Conservation (phyloP, 2,113 vertebrate genomes). For the Butorides virescens region DNA sequence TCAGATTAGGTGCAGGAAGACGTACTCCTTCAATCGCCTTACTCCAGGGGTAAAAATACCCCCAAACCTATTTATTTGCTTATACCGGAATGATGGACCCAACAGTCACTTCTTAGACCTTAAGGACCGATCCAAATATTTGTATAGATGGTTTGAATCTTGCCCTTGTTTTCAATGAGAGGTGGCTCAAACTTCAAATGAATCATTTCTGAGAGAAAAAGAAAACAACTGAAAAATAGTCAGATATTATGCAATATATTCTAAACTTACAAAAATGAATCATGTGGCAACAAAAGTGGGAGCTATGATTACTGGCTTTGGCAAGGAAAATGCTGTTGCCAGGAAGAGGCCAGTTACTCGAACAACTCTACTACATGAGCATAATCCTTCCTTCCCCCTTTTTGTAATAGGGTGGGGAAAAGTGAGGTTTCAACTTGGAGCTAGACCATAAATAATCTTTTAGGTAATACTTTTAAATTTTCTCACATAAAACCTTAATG, state of each 20-base stretch:
- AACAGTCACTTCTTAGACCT: neutral
- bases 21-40: neutral
- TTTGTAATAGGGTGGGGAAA: neutral
- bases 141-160: neutral
- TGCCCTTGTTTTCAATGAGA: neutral
- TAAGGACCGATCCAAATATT: neutral
- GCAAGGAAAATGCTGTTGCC: neutral
- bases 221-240: neutral
- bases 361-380: neutral
- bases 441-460: neutral
- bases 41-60: neutral
- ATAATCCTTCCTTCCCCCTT: neutral
- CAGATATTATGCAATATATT: neutral
- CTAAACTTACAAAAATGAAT: neutral
- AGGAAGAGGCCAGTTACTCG: neutral
- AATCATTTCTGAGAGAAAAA: neutral
- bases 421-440: neutral
- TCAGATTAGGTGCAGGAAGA: neutral
- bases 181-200: neutral
- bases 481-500: constrained; percentile 18
- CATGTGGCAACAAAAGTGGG: neutral
- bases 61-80: neutral
- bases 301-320: neutral
- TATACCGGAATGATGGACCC: neutral
- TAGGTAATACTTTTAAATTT: neutral